These are phyloP conservation scores for Heliconius himera DNA, from an alignment of 1,140 invertebrate genomes.

Conservation along the genomic window DNA sequence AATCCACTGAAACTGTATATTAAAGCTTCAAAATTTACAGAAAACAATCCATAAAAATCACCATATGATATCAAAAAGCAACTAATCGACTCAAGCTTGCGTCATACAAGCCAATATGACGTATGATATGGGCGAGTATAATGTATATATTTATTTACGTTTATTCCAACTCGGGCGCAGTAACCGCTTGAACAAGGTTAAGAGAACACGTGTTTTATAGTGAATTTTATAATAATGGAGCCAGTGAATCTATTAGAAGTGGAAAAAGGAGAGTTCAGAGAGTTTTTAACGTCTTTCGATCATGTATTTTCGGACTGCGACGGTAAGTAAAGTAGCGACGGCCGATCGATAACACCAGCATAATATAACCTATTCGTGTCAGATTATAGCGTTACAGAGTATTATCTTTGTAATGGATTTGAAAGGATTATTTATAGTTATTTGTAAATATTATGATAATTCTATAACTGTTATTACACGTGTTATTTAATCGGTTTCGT, in stretches of 20 bases:
- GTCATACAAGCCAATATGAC: constrained; percentile 8
- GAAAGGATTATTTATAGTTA: neutral
- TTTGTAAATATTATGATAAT: neutral
- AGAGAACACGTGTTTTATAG: constrained; percentile 53
- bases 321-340: constrained; percentile 54
- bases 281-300: constrained; percentile 70
- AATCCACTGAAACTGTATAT: neutral
- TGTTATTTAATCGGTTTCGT: neutral
- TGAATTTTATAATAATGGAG: constrained; percentile 45
- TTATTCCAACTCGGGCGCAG: constrained; percentile 44
- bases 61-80: neutral
- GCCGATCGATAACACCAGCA: constrained; percentile 10
- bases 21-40: neutral
- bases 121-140: neutral
- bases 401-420: neutral
- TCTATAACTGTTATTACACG: neutral
- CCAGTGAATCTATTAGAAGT: constrained; percentile 60
- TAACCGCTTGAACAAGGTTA: constrained; percentile 45
- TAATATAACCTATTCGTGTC: neutral
- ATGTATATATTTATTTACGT: constrained; percentile 33
- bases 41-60: neutral
- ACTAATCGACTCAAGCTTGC: neutral
- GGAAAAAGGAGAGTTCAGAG: constrained; percentile 50
- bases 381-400: neutral
- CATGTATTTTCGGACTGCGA: constrained; percentile 76